Conservation (phyloP, 2,797 vertebrate genomes). For the Chelmon rostratus region DNA sequence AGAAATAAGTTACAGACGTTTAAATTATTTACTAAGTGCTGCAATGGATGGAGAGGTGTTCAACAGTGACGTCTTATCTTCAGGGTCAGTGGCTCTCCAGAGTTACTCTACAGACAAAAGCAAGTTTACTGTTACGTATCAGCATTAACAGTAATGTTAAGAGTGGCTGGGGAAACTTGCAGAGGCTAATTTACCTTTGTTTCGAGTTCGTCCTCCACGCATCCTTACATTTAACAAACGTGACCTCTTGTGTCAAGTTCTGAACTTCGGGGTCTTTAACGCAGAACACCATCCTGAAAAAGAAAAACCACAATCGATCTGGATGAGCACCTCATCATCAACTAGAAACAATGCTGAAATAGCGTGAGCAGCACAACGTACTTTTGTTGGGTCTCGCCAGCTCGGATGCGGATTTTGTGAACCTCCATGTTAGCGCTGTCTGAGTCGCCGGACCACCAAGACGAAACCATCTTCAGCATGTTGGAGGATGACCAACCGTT, state of each 20-base stretch:
- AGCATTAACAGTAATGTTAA: neutral
- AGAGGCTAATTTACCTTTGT: slow-evolving; percentile 64
- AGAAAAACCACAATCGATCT: neutral
- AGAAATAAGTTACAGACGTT: slow-evolving; percentile 65
- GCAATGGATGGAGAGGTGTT: slow-evolving; percentile 36
- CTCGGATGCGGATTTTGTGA: slow-evolving; percentile 84
- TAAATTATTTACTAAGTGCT: slow-evolving; percentile 75
- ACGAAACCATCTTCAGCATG: slow-evolving; percentile 80
- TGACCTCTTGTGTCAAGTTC: slow-evolving; percentile 73
- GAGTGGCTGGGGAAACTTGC: neutral
- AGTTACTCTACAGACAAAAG: slow-evolving; percentile 65
- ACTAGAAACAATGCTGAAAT: neutral
- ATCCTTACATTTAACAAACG: slow-evolving; percentile 84
- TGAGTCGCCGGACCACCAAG: slow-evolving; percentile 82
- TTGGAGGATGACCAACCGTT: slow-evolving; percentile 79
- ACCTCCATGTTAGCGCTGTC: slow-evolving; percentile 68
- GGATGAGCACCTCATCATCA: neutral
- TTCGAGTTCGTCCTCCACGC: slow-evolving; percentile 68
- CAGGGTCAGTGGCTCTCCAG: slow-evolving; percentile 64
- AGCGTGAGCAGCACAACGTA: slow-evolving; percentile 43
- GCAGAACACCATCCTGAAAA: slow-evolving; percentile 83
- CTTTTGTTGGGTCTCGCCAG: slow-evolving; percentile 87
- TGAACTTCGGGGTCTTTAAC: slow-evolving; percentile 73
- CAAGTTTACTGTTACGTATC: slow-evolving; percentile 26
- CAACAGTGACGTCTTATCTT: slow-evolving; percentile 32